Evolutionary conservation across 2,797 vertebrate species (phyloP), one percentile per base, ranked within the genome.

Genomic region (Acanthis flammea): DNA sequence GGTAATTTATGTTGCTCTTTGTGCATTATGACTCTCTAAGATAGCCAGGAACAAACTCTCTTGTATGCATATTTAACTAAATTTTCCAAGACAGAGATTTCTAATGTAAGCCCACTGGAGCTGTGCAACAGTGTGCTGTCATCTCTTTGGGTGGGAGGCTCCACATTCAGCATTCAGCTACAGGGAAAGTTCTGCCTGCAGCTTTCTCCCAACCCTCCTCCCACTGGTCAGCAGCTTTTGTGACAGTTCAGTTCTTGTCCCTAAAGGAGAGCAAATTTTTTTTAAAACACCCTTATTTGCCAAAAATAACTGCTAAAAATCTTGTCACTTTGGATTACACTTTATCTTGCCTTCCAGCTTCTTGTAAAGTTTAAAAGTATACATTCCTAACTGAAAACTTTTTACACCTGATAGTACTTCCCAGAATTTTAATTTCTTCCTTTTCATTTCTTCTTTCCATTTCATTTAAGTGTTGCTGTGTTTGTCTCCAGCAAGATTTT

Each of bases 341-440:
- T 91, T 63, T 76, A 22, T 82, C 60, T 92, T 94, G 45, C 66
- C 77, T 95, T 90, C 71, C 48, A 90, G 83, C 65, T 80, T 88
- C 66, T 83, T 87, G 16, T 58, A 55, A 84, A 81, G 48, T 86
- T 92, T 88, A 92, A 88, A 88, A 81, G 47, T 55, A 8, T 8
- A 3, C 0, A 0, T 63, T 90, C 53, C 25, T 53, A 53, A 55
- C 2, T 67, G 66, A 84, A 96, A 93, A 92, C 45, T 74, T 87
- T 57, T 53, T 66, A 10, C 45, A 41, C 22, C 44, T 67, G 86
- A 45, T 41, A 75, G 31, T 14, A 27, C 10, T 4, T 48, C 13
- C n/a, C 24, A 82, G 53, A 82, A 87, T 92, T 92, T 88, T 85
- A 16, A 74, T 88, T 86, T 84, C 41, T 90, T 76, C n/a, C 19